Evolutionary conservation across 1,140 invertebrate species (phyloP).

Genomic region (Anagrus nilaparvatae): DNA sequence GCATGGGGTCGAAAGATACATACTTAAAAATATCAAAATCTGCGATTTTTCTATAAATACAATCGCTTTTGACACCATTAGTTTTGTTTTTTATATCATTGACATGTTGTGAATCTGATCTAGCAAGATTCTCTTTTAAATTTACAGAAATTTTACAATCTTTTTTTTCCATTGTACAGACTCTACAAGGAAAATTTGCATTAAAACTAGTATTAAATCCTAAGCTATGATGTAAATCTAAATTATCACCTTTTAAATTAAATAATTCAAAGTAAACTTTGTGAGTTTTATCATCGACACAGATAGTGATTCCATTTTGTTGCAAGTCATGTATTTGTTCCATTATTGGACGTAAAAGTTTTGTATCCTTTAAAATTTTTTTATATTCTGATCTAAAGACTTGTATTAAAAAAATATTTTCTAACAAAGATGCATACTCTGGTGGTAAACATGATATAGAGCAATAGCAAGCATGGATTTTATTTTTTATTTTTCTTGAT

Average conservation of each 20-base stretch:
- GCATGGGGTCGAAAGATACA: constrained; percentile 17
- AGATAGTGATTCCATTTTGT: too few relatives aligned
- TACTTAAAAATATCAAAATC: constrained; percentile 17
- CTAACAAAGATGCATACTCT: constrained; percentile 11
- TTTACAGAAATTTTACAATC: constrained; percentile 6
- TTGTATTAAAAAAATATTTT: constrained; percentile 15
- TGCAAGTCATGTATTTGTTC: too few relatives aligned
- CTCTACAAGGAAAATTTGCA: constrained; percentile 1
- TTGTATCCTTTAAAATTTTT: constrained; percentile 5
- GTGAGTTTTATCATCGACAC: too few relatives aligned
- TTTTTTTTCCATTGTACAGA: constrained; percentile 7
- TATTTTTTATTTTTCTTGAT: constrained; percentile 11
- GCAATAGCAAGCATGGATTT: constrained; percentile 12
- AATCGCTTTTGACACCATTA: constrained; percentile 13
- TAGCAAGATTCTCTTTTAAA: constrained; percentile 12
- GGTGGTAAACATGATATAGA: constrained; percentile 11
- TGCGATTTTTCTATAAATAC: constrained; percentile 11
- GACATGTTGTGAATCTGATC: constrained; percentile 12
- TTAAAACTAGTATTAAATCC: constrained; percentile 9
- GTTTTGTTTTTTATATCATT: constrained; percentile 8
- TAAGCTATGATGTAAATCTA: constrained; percentile 2
- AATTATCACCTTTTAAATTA: too few relatives aligned
- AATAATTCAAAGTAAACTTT: too few relatives aligned
- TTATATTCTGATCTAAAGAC: constrained; percentile 13
- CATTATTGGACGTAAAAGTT: too few relatives aligned